phyloP scores from a whole-genome alignment of 2,888 invertebrate genomes.

The Acleris laterana region DNA sequence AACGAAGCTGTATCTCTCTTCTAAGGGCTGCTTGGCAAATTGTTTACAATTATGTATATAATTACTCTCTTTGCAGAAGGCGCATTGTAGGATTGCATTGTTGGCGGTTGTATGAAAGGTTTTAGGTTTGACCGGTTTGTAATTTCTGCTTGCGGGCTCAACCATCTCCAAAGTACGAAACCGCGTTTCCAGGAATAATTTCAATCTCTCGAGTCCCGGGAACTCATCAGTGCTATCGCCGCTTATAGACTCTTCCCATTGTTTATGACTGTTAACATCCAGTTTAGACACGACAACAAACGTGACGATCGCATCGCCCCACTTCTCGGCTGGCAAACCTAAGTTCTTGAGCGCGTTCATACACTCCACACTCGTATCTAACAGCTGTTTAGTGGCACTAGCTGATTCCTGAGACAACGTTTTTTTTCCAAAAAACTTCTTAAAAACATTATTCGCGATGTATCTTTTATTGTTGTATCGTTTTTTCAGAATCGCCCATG shows the following conservation, averaged over 20 bases:
- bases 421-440: slow-evolving; percentile 5
- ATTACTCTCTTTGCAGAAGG: slow-evolving; percentile 11
- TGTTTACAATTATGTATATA: slow-evolving; percentile 11
- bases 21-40: slow-evolving; percentile 1
- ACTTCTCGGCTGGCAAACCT: slow-evolving; percentile 1
- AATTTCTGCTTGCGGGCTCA: slow-evolving; percentile 6
- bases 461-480: slow-evolving; percentile 4
- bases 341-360: slow-evolving; percentile 11
- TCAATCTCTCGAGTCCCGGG: slow-evolving; percentile 3
- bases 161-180: slow-evolving; percentile 17
- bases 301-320: slow-evolving; percentile 4
- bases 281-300: slow-evolving; percentile 1
- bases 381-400: not conserved
- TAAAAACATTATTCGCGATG: slow-evolving; percentile 2
- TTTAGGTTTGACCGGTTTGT: slow-evolving; percentile 12
- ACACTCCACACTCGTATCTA: slow-evolving; percentile 10
- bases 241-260: slow-evolving; percentile 16
- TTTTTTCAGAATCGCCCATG: slow-evolving; percentile 3
- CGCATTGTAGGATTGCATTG: not conserved
- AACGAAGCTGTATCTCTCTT: slow-evolving; percentile 10
- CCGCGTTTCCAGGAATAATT: slow-evolving; percentile 5
- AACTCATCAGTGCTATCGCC: not conserved
- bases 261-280: not conserved
- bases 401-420: slow-evolving; percentile 4
- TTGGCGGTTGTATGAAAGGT: slow-evolving; percentile 5